Evolutionary conservation across 2,888 invertebrate species (phyloP).

Genomic region (Hecatera dysodea): DNA sequence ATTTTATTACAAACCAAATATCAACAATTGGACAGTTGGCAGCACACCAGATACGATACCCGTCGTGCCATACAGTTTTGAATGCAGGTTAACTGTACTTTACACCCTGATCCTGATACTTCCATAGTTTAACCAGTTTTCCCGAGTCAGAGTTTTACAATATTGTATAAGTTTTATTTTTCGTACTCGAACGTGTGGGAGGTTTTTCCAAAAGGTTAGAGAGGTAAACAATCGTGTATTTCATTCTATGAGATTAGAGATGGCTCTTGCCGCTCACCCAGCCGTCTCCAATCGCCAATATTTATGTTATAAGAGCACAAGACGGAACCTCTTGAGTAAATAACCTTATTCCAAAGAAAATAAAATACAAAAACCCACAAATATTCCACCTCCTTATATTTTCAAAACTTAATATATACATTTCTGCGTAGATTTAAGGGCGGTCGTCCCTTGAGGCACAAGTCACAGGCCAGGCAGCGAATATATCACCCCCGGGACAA

Average conservation of each 20-base stretch:
- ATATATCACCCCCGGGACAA: conserved; percentile 84
- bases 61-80: too few species aligned
- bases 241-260: conserved; percentile 33
- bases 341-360: conserved; percentile 54
- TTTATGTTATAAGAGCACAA: conserved; percentile 35
- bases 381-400: conserved; percentile 61
- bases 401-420: conserved; percentile 69
- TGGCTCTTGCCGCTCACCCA: conserved; percentile 23
- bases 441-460: conserved; percentile 71
- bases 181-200: background rate
- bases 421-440: conserved; percentile 64
- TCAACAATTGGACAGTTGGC: too few species aligned
- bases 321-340: conserved; percentile 47
- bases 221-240: conserved; percentile 7
- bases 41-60: too few species aligned
- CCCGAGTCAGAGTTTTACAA: too few species aligned
- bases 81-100: too few species aligned
- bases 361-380: conserved; percentile 53
- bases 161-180: too few species aligned
- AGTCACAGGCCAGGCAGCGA: conserved; percentile 76
- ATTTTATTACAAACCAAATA: too few species aligned
- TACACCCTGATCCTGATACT: too few species aligned
- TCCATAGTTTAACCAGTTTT: too few species aligned
- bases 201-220: background rate
- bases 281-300: conserved; percentile 30